Conservation (phyloP, 2,888 invertebrate genomes). For the Drosophila anceps region DNA sequence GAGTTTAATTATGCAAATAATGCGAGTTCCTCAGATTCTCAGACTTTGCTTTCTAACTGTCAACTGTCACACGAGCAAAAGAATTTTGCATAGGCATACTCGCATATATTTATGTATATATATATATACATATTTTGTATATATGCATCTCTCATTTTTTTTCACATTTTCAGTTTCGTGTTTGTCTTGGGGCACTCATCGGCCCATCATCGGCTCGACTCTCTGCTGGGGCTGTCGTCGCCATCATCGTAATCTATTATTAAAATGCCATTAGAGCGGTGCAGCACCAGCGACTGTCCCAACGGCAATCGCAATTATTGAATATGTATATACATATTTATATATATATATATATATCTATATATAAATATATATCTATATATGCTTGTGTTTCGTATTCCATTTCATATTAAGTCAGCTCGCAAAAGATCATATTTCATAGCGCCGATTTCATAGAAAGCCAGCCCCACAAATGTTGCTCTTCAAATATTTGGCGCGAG, state of each 20-base stretch:
- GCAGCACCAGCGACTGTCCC: constrained; percentile 59
- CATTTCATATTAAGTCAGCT: constrained; percentile 15
- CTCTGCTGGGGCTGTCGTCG: constrained; percentile 50
- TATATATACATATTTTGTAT: neutral
- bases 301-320: constrained; percentile 78
- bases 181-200: constrained; percentile 67
- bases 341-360: constrained; percentile 21
- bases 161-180: constrained; percentile 28
- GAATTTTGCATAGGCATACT: constrained; percentile 7
- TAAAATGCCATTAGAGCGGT: constrained; percentile 76
- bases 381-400: constrained; percentile 27
- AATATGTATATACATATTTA: constrained; percentile 37
- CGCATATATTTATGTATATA: neutral
- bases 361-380: constrained; percentile 11
- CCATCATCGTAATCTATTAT: constrained; percentile 74
- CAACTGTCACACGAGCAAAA: constrained; percentile 63
- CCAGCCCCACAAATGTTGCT: constrained; percentile 58
- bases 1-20: constrained; percentile 76
- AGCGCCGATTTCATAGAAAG: constrained; percentile 49
- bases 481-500: constrained; percentile 75
- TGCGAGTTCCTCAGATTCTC: constrained; percentile 52
- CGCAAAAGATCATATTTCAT: constrained; percentile 41
- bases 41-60: constrained; percentile 68
- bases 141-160: constrained; percentile 13
- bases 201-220: constrained; percentile 41